Percentiles rank a stretch among this genome's conserved stretches.
These are phyloP conservation scores for Seriola quinqueradiata DNA, from an alignment of 2,113 vertebrate species.

Conservation along the genomic window DNA sequence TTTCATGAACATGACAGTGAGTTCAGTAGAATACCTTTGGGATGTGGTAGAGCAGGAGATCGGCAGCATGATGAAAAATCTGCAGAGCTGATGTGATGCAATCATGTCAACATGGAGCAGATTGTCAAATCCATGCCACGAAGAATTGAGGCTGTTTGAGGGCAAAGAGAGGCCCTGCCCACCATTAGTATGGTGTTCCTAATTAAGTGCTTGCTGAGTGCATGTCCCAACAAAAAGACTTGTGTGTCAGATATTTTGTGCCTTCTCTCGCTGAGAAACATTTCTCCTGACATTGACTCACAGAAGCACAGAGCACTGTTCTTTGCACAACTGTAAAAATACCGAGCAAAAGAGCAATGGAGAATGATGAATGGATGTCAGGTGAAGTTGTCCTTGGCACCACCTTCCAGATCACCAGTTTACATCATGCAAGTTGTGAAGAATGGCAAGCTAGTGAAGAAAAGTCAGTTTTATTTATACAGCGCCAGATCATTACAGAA, in stretches of 20 bases:
- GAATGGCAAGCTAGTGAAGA: not conserved
- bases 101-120: not conserved
- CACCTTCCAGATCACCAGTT: not conserved
- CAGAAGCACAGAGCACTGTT: not conserved
- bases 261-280: not conserved
- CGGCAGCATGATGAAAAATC: no score
- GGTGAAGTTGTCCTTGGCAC: not conserved
- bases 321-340: not conserved
- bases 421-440: not conserved
- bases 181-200: not conserved
- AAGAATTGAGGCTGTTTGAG: not conserved
- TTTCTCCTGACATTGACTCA: not conserved
- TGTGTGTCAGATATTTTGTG: no score
- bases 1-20: no score
- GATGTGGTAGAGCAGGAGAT: no score
- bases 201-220: not conserved
- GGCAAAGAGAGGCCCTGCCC: not conserved
- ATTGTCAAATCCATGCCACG: not conserved
- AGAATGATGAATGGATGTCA: not conserved
- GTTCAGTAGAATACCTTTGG: no score
- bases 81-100: not conserved
- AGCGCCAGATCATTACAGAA: not conserved
- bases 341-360: not conserved
- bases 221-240: not conserved
- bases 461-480: not conserved